phyloP scores from a whole-genome alignment of 2,888 invertebrate species.

The Drosophila anomalipes region DNA sequence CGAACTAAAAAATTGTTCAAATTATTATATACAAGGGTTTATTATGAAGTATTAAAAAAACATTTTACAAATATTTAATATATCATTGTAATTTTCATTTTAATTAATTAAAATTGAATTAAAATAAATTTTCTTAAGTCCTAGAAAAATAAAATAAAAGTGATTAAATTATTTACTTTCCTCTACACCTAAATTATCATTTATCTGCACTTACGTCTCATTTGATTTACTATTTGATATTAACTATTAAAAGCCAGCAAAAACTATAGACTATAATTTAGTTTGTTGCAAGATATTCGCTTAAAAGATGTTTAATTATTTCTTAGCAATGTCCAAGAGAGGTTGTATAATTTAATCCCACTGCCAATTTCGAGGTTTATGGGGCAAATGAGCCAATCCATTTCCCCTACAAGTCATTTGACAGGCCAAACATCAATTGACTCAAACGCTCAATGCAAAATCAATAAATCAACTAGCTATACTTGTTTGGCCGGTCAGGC shows the following conservation, averaged over 20 bases:
- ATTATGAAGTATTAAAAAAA: neutral
- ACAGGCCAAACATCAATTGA: slow-evolving; percentile 36
- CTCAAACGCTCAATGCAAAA: slow-evolving; percentile 32
- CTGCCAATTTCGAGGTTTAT: slow-evolving; percentile 5
- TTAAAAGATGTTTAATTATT: neutral
- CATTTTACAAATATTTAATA: neutral
- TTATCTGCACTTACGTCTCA: neutral
- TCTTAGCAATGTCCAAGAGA: neutral
- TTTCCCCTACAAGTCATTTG: slow-evolving; percentile 1
- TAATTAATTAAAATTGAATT: neutral
- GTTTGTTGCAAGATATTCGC: neutral
- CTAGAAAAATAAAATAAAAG: neutral
- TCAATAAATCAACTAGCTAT: slow-evolving; percentile 48
- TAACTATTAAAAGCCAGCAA: neutral
- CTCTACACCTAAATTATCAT: neutral
- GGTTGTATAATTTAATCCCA: slow-evolving; percentile 18
- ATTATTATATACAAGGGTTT: neutral
- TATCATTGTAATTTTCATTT: neutral
- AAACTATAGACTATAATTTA: neutral
- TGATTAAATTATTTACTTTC: neutral
- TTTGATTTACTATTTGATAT: neutral
- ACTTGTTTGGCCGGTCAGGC: neutral
- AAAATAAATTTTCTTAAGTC: neutral
- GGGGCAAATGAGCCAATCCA: slow-evolving; percentile 9
- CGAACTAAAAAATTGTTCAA: neutral